Base-by-base conservation (phyloP, 2,888 invertebrate species). In the Drosophila histrio region DNA sequence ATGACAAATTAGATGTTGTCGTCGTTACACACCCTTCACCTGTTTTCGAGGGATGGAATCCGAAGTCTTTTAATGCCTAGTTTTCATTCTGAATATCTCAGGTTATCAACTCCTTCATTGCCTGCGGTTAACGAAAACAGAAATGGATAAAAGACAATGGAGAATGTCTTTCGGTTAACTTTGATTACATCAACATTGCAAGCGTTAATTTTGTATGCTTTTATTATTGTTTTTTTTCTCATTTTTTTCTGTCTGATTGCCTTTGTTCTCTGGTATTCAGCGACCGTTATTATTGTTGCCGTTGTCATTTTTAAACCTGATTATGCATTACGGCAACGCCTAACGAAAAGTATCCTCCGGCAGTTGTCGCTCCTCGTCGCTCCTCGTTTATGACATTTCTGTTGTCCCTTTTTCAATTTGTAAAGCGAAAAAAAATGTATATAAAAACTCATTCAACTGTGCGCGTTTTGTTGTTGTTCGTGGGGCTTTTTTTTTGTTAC, bases 401-500 rank as follows among this genome's bases (percentile, higher is more conserved):
- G 46, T 63, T 59, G 72, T 62, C 58, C 77, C 74, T 77, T 85
- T 85, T 83, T 76, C 80, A 86, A 82, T 82, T 82, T 82, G 78
- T 72, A 47, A 34, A 60, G 36, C 26, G 54, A 65, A 52, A 53
- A 60, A 60, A 61, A 47, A 50, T 30, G 17, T 54, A 34, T 28
- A 58, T 54, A 67, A 74, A 58, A 83, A 83, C 73, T 73, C 84
- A 82, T 77, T 86, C 87, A 83, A 53, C 84, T 76, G 84, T 86
- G 63, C 62, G 52, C 19, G 34, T 64, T 75, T 75, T 47, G 52
- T 62, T 68, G 38, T 61, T 64, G 61, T 70, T 61, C n/a, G 50
- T 49, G 68, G 53, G 36, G 30, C 46, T 34, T 49, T 53, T 34
- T 49, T 53, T 41, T 43, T 59, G 53, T 36, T 66, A 58, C 58